These are phyloP conservation scores for Rhyacophila evoluta DNA, from an alignment of 2,888 invertebrate genomes.

Conservation along the genomic window DNA sequence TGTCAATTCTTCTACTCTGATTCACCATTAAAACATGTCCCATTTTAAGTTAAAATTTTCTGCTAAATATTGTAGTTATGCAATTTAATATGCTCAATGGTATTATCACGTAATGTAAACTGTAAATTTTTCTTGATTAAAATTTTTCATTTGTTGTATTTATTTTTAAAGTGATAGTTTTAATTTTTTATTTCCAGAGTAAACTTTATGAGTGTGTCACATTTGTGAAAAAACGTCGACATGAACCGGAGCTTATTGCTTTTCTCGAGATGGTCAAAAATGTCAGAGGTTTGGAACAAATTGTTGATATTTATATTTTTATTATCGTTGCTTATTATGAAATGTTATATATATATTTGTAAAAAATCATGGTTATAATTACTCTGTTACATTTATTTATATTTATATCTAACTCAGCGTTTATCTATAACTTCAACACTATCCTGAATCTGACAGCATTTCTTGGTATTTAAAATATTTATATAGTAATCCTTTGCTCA, in stretches of 20 bases:
- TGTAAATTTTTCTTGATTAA: slow-evolving; percentile 13
- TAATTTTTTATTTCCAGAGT: too few species aligned
- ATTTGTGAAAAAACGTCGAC: slow-evolving; percentile 74
- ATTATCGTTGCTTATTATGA: too few species aligned
- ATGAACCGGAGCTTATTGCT: slow-evolving; percentile 83
- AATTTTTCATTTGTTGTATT: too few species aligned
- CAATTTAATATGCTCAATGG: background rate
- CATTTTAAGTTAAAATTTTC: background rate
- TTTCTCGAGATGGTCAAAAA: slow-evolving; percentile 87
- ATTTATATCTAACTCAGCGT: too few species aligned
- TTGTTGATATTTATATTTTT: too few species aligned
- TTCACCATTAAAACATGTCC: background rate
- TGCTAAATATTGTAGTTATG: background rate
- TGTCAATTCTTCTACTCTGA: background rate
- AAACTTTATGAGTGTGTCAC: slow-evolving; percentile 81
- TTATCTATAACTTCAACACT: too few species aligned
- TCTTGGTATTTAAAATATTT: too few species aligned
- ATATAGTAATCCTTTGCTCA: too few species aligned
- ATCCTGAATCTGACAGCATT: too few species aligned
- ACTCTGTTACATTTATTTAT: too few species aligned
- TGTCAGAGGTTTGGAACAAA: slow-evolving; percentile 75
- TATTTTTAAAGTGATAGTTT: background rate
- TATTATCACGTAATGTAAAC: background rate
- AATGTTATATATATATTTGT: too few species aligned
- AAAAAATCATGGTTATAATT: too few species aligned